Conservation (phyloP, 2,888 invertebrate species). For the Aleiodes alternator region DNA sequence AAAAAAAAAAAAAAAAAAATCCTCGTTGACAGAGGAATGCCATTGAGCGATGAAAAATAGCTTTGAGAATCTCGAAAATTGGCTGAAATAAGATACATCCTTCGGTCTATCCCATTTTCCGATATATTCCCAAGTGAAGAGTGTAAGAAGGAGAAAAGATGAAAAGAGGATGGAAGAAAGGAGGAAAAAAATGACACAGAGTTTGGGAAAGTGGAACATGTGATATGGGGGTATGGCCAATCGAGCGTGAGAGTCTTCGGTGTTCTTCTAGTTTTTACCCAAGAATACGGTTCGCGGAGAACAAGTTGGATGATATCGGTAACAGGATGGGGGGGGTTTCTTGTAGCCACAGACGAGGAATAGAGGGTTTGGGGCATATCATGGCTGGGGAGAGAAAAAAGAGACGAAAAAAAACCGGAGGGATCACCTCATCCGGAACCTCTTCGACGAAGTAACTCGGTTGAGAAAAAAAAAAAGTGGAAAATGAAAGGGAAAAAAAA, state of each 20-base stretch:
- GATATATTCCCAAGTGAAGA: neutral
- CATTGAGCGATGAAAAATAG: neutral
- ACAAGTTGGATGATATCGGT: slow-evolving; percentile 23
- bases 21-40: too few relatives aligned
- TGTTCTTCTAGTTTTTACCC: slow-evolving; percentile 21
- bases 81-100: too few relatives aligned
- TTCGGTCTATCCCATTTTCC: neutral
- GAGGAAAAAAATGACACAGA: slow-evolving; percentile 7
- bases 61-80: neutral
- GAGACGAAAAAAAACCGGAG: slow-evolving; percentile 6
- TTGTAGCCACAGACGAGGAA: slow-evolving; percentile 28
- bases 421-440: slow-evolving; percentile 30
- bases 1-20: too few relatives aligned
- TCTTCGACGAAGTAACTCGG: slow-evolving; percentile 14
- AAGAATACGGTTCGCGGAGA: slow-evolving; percentile 28
- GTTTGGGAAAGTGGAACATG: slow-evolving; percentile 25
- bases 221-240: slow-evolving; percentile 23
- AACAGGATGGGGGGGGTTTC: neutral
- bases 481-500: neutral
- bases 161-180: neutral
- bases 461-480: neutral
- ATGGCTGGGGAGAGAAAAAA: neutral
- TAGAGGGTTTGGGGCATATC: neutral
- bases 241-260: slow-evolving; percentile 18
- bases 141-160: neutral